phyloP scores from a whole-genome alignment of 2,113 vertebrate genomes.

The Narcine bancroftii region DNA sequence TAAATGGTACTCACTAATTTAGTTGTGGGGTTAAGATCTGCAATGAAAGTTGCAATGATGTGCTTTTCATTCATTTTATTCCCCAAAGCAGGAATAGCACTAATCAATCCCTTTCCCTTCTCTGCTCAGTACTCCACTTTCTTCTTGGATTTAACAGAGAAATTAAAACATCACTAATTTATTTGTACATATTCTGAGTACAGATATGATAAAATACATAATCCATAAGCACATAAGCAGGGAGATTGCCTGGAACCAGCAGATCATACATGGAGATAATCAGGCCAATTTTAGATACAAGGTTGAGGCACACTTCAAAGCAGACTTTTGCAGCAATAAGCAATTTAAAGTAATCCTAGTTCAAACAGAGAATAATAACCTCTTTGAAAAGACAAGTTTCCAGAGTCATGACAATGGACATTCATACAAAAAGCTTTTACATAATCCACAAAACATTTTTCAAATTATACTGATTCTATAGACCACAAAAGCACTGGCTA shows the following conservation, averaged over 20 bases:
- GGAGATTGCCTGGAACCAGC: not conserved
- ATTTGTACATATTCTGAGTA: not conserved
- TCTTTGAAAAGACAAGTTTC: slow-evolving; percentile 2
- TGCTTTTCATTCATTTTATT: not conserved
- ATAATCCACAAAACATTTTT: slow-evolving; percentile 2
- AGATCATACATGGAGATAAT: not conserved
- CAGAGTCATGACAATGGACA: slow-evolving; percentile 22
- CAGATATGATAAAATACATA: not conserved
- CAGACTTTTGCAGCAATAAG: not conserved
- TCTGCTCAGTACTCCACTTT: not conserved
- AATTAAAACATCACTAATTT: not conserved
- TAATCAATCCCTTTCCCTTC: not conserved
- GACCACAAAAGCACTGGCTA: not conserved
- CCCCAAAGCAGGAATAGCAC: not conserved
- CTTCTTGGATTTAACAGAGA: not conserved
- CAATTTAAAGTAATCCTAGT: slow-evolving; percentile 11
- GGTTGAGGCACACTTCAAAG: not conserved
- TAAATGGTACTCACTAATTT: not conserved
- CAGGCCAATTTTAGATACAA: slow-evolving; percentile 23
- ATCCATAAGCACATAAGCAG: not conserved
- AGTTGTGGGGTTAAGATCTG: not conserved
- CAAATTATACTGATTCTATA: not conserved
- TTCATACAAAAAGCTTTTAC: not conserved
- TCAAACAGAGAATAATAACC: slow-evolving; percentile 8
- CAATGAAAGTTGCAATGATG: not conserved